Conservation (phyloP, 2,888 invertebrate species). For the Furcula furcula region DNA sequence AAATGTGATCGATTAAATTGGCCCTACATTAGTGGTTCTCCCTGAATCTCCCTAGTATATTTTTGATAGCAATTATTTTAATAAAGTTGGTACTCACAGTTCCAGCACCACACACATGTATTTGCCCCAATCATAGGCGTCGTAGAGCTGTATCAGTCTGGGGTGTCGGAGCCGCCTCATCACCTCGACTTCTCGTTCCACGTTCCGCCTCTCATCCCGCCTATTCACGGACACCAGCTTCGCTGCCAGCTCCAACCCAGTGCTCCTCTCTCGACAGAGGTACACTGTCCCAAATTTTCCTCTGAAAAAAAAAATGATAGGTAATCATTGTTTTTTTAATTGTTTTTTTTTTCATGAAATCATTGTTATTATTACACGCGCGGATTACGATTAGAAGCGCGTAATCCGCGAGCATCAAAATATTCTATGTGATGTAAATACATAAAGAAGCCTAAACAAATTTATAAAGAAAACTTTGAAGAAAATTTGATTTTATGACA, state of each 20-base stretch:
- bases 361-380: no score
- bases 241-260: slow-evolving; percentile 92
- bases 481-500: no score
- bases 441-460: no score
- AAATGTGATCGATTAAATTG: no score
- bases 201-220: slow-evolving; percentile 94
- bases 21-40: no score
- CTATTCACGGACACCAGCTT: slow-evolving; percentile 94
- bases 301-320: slow-evolving; percentile 77
- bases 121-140: slow-evolving; percentile 96
- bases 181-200: slow-evolving; percentile 97
- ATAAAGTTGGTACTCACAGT: slow-evolving; percentile 87
- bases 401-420: no score
- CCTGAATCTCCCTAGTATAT: no score
- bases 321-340: no score
- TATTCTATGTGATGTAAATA: no score
- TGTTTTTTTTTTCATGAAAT: no score
- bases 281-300: slow-evolving; percentile 99
- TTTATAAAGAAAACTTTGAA: no score
- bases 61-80: background rate
- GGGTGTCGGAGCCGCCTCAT: slow-evolving; percentile 98
- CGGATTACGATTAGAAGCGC: no score
- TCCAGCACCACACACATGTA: slow-evolving; percentile 98
- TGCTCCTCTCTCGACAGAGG: slow-evolving; percentile 92
- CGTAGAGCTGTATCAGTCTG: slow-evolving; percentile 97